Percentiles rank a stretch among this genome's conserved stretches.
phyloP scores from a whole-genome alignment of 2,888 invertebrate species.

The Acanthosepion esculentum region DNA sequence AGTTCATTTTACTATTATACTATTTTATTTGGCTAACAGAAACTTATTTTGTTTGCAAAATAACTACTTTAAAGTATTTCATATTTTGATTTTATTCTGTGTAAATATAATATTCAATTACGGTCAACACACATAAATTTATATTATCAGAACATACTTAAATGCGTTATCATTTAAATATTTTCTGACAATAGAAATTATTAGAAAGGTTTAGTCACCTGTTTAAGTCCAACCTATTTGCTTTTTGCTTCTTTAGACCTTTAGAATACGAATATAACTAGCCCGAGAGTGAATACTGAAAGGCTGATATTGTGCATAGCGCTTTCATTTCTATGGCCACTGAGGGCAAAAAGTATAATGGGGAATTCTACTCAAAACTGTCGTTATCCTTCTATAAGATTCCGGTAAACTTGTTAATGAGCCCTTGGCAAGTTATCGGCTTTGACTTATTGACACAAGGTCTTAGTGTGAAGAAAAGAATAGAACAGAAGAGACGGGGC shows the following conservation, averaged over 20 bases:
- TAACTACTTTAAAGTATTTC: too few species aligned
- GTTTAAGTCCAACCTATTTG: too few species aligned
- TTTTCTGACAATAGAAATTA: too few species aligned
- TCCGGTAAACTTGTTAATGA: not conserved
- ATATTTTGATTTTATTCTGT: too few species aligned
- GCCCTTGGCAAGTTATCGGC: slow-evolving; percentile 33
- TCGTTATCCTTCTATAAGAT: not conserved
- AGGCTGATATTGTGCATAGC: not conserved
- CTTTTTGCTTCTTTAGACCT: not conserved
- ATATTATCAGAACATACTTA: too few species aligned
- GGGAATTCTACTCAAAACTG: not conserved
- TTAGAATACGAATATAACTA: not conserved
- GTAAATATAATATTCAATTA: too few species aligned
- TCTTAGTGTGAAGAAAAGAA: slow-evolving; percentile 6
- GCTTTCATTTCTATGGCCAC: not conserved
- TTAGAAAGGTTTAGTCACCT: too few species aligned
- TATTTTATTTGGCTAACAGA: too few species aligned
- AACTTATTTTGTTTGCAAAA: too few species aligned
- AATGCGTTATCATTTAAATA: too few species aligned
- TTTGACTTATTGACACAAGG: slow-evolving; percentile 21
- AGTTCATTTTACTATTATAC: too few species aligned
- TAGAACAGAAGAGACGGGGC: not conserved
- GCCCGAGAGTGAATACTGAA: not conserved
- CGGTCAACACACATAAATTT: too few species aligned
- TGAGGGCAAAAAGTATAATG: not conserved